Base-by-base conservation (phyloP, 2,113 vertebrate species). In the Amia ocellicauda region DNA sequence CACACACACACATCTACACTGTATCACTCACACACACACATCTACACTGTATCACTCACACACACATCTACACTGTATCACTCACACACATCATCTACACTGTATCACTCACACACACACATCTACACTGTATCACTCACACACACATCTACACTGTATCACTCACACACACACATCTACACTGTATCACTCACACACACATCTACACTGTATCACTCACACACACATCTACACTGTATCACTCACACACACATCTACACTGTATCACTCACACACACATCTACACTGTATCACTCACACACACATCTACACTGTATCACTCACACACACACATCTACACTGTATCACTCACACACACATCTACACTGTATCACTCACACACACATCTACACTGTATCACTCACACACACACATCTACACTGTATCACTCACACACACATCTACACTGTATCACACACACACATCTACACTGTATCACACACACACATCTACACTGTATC, bases 331-430 rank as follows among this genome's bases (percentile, higher is more conserved):
- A 22, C n/a, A n/a, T 63, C 28, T 65, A 43, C 67, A 52, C 72
- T 60, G 62, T 54, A 61, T 47, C 57, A 26, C 27, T 4, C 53
- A 60, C 62, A 11, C 27, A 24, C 28, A 16, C 27, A 17, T 26
- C 14, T 20, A 28, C 50, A 42, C 23, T n/a, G 40, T 52, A 43
- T 5, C n/a, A 16, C 17, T 1, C 16, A 7, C 7, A 22, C 23
- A 14, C 50, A 20, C 24, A 11, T 13, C 1, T 23, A 41, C 4
- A 17, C 28, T 24, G 43, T 62, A 55, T 65, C 31, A 63, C 64
- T 31, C 47, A 16, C 63, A 50, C 49, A 59, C 62, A 63, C 22
- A 65, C n/a, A n/a, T 67, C n/a, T n/a, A n/a, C n/a, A n/a, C n/a
- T n/a, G n/a, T n/a, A n/a, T n/a, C n/a, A n/a, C n/a, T n/a, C n/a